These are phyloP conservation scores for Oscheius onirici DNA, from an alignment of 2,888 invertebrate genomes.

Conservation along the genomic window DNA sequence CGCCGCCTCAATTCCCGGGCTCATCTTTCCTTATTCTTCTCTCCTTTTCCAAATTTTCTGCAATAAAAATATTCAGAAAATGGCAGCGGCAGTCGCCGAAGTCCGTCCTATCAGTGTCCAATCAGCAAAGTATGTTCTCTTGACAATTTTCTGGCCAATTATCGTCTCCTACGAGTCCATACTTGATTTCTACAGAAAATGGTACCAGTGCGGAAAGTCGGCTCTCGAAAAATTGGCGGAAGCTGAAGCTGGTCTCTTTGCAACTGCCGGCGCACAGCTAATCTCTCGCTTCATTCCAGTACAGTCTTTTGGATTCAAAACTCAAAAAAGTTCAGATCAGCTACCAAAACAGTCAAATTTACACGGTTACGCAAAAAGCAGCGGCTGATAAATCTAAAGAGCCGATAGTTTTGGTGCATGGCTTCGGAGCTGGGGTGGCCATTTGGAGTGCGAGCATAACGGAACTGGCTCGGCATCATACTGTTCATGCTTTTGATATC, in stretches of 20 bases:
- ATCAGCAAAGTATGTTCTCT: conserved; percentile 3
- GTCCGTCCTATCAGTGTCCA: background rate
- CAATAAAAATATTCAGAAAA: background rate
- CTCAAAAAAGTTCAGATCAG: conserved; percentile 36
- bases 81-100: background rate
- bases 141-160: background rate
- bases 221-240: conserved; percentile 30
- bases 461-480: conserved; percentile 81
- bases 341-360: conserved; percentile 49
- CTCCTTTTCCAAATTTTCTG: background rate
- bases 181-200: conserved; percentile 8
- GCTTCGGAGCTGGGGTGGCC: conserved; percentile 90
- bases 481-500: conserved; percentile 90
- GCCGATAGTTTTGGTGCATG: conserved; percentile 92
- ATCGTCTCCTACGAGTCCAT: background rate
- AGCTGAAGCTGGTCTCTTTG: conserved; percentile 42
- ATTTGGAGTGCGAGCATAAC: conserved; percentile 93
- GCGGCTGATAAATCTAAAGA: conserved; percentile 30
- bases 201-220: conserved; percentile 27
- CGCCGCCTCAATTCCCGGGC: background rate
- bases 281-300: conserved; percentile 43
- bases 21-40: background rate
- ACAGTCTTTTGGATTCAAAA: too few relatives aligned
- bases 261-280: conserved; percentile 26
- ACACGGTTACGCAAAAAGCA: conserved; percentile 39